These are phyloP conservation scores for Dendroctonus ponderosae DNA, from an alignment of 1,140 invertebrate species.

Conservation along the genomic window DNA sequence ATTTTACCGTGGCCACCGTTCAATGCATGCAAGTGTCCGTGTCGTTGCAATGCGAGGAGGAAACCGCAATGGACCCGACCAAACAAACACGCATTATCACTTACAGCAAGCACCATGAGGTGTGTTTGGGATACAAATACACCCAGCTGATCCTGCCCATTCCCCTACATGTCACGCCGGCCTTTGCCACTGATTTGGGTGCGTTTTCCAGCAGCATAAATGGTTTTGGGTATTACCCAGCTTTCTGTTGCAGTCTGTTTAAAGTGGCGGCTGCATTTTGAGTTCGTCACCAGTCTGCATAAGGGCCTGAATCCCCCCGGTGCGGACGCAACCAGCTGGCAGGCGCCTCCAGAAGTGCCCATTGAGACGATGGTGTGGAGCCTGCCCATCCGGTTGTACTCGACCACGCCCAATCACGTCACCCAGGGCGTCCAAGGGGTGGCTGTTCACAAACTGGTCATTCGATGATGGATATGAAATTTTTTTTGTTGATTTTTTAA, in stretches of 20 bases:
- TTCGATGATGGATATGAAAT: conserved; percentile 36
- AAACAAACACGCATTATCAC: conserved; percentile 56
- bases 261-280: conserved; percentile 93
- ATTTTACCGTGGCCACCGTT: conserved; percentile 87
- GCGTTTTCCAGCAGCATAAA: conserved; percentile 22
- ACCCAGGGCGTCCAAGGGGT: conserved; percentile 54
- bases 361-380: conserved; percentile 99
- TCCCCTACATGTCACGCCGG: conserved; percentile 89
- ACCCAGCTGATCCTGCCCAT: conserved; percentile 90
- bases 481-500: neutral
- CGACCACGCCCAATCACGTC: conserved; percentile 81
- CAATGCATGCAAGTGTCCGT: conserved; percentile 92
- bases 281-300: conserved; percentile 84
- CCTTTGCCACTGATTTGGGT: conserved; percentile 85
- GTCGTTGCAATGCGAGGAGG: conserved; percentile 89
- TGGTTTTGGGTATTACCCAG: neutral
- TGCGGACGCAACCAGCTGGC: conserved; percentile 67
- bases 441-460: conserved; percentile 42
- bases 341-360: conserved; percentile 77
- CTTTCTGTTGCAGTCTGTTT: conserved; percentile 66
- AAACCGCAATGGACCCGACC: conserved; percentile 53
- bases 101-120: conserved; percentile 86
- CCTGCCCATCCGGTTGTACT: conserved; percentile 88
- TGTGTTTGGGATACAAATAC: conserved; percentile 83
- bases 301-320: conserved; percentile 56